phyloP scores from a whole-genome alignment of 2,888 invertebrate species.

The Sinopyrophorus schimmeli region DNA sequence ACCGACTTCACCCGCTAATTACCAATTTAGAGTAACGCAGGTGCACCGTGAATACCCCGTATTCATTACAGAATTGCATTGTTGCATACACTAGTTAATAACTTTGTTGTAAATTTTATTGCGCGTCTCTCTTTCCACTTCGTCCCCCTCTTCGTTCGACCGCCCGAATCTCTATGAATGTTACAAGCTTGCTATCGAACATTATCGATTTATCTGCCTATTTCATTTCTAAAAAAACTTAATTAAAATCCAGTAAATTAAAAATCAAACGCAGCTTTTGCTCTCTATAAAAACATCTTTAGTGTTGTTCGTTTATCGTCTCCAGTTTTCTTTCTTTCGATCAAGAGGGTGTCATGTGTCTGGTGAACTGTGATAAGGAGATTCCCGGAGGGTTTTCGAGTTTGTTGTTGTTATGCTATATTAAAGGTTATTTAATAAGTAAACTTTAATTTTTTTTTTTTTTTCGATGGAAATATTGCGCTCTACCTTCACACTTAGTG shows the following conservation, averaged over 20 bases:
- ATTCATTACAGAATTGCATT: slow-evolving; percentile 52
- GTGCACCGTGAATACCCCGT: slow-evolving; percentile 48
- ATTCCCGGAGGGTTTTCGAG: slow-evolving; percentile 26
- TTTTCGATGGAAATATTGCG: too few relatives aligned
- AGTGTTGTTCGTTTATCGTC: slow-evolving; percentile 15
- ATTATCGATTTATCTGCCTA: too few relatives aligned
- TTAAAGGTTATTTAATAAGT: too few relatives aligned
- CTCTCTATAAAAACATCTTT: slow-evolving; percentile 15
- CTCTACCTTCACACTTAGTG: too few relatives aligned
- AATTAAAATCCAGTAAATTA: slow-evolving; percentile 26
- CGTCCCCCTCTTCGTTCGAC: neutral
- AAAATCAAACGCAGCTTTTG: slow-evolving; percentile 33
- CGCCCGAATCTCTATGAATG: slow-evolving; percentile 1
- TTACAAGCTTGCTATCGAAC: too few relatives aligned
- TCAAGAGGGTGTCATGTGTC: slow-evolving; percentile 30
- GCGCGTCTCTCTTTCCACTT: slow-evolving; percentile 3
- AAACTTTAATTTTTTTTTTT: too few relatives aligned
- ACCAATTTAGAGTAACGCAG: slow-evolving; percentile 54
- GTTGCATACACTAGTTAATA: slow-evolving; percentile 50
- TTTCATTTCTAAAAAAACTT: slow-evolving; percentile 18
- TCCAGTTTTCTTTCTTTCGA: slow-evolving; percentile 23
- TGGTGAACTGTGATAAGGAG: slow-evolving; percentile 33
- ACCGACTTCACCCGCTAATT: slow-evolving; percentile 56
- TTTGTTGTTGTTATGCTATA: slow-evolving; percentile 34
- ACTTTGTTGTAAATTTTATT: slow-evolving; percentile 43